Evolutionary conservation across 2,113 vertebrate species (phyloP), one percentile per base, ranked within the genome.

Genomic region (Hyperopisus bebe): DNA sequence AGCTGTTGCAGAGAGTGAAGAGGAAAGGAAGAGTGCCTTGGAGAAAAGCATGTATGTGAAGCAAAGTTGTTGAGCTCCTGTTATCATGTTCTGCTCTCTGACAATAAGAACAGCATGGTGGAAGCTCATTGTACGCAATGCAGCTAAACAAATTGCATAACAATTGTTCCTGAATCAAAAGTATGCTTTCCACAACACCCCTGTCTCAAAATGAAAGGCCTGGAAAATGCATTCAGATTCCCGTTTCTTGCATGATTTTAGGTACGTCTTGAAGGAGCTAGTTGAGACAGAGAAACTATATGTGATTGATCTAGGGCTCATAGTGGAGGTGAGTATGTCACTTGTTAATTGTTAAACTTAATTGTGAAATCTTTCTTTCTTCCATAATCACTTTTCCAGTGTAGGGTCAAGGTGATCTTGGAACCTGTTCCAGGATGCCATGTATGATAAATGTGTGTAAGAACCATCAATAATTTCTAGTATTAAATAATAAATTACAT

Each of bases 221-320:
- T 42, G 35, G 35, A 80, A 80, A 80, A 19, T 80, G 74, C 4
- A 27, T 31, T 89, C n/a, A 66, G 17, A 85, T 19, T 7, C 58
- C 31, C 17, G 46, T 58, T 42, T 90, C 47, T 88, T 58, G 77
- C 47, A 35, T 51, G 21, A 21, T 88, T 55, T 90, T 91, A 98
- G 97, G 96, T 98, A 97, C 89, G 97, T 98, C 50, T 94, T 98
- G 91, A 94, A 95, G 77, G 97, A 98, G 93, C 96, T 98, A 86
- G 93, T 97, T 87, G 97, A 98, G 90, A 98, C 97, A 5, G 97
- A 98, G 90, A 95, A 96, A 92, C 93, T 97, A 92, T 98, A 98
- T 51, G 97, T 98, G 94, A 96, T 96, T 19, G 96, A 98, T 92
- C 95, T 98, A 89, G 96, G 97, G 77, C 96, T 97, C 92, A 96